These are phyloP conservation scores for Drosophila falleni DNA, from an alignment of 2,888 invertebrate genomes.

Conservation along the genomic window DNA sequence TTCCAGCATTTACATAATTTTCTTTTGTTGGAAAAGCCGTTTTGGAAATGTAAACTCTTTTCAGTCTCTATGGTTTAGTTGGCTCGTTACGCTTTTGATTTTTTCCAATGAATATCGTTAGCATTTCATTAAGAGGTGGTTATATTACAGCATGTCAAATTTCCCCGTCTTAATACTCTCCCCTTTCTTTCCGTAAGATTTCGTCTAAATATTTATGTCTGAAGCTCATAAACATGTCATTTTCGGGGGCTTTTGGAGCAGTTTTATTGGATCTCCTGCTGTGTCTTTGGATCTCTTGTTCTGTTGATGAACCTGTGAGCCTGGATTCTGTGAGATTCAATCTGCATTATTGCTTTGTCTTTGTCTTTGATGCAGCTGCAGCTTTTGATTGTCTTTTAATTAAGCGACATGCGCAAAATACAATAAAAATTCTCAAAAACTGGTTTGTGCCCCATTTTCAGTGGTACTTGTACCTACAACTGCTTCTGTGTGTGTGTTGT, in stretches of 20 bases:
- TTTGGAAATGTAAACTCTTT: conserved; percentile 57
- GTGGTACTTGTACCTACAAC: conserved; percentile 2
- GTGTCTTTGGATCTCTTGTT: conserved; percentile 21
- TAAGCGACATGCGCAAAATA: conserved; percentile 69
- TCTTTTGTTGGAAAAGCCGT: conserved; percentile 59
- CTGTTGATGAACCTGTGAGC: conserved; percentile 42
- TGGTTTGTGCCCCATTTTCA: conserved; percentile 48
- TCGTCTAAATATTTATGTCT: conserved; percentile 65
- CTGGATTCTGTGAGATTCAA: conserved; percentile 29
- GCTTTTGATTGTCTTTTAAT: conserved; percentile 74
- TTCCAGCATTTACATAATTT: conserved; percentile 77
- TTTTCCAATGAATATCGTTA: conserved; percentile 77
- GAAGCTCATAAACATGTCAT: conserved; percentile 64
- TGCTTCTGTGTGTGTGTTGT: conserved; percentile 14
- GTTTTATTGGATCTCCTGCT: conserved; percentile 50
- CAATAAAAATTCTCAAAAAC: conserved; percentile 65
- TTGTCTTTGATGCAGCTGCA: conserved; percentile 24
- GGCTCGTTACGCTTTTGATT: conserved; percentile 68
- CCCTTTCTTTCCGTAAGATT: conserved; percentile 5
- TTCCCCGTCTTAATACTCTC: not conserved
- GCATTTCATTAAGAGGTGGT: conserved; percentile 71
- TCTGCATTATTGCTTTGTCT: conserved; percentile 31
- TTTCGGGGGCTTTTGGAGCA: conserved; percentile 47
- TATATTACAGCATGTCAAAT: conserved; percentile 26
- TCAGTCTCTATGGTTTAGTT: conserved; percentile 6